Conservation (phyloP, 2,797 vertebrate species). For the Poeciliopsis paucimaculata region DNA sequence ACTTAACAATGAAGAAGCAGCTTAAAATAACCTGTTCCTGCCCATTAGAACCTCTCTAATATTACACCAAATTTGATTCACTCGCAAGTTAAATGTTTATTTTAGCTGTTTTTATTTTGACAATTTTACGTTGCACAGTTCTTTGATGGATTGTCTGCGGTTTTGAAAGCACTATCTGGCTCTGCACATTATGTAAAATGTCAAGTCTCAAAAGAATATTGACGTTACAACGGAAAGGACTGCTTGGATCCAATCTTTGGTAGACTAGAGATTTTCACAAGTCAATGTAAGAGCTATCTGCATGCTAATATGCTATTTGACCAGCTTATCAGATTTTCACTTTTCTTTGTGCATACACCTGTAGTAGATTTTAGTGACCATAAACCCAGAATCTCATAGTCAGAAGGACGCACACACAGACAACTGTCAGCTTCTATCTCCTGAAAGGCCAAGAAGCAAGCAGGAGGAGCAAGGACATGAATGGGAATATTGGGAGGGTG, state of each 20-base stretch:
- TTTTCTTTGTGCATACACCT: neutral
- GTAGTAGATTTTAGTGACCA: neutral
- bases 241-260: neutral
- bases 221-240: neutral
- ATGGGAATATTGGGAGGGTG: slow-evolving; percentile 36
- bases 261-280: neutral
- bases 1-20: no score
- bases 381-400: neutral
- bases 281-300: neutral
- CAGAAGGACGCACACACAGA: slow-evolving; percentile 36
- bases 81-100: neutral
- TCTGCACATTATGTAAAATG: neutral
- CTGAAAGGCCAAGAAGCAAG: slow-evolving; percentile 51
- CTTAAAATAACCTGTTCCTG: neutral
- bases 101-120: neutral
- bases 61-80: neutral
- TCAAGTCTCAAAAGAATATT: neutral
- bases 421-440: slow-evolving; percentile 66
- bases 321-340: neutral
- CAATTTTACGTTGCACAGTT: neutral
- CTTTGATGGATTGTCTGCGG: neutral
- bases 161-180: neutral
- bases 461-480: slow-evolving; percentile 45
- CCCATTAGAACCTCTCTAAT: neutral
- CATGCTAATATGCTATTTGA: neutral